Evolutionary conservation across 2,113 vertebrate species (phyloP).

Genomic region (Lanius ludovicianus): DNA sequence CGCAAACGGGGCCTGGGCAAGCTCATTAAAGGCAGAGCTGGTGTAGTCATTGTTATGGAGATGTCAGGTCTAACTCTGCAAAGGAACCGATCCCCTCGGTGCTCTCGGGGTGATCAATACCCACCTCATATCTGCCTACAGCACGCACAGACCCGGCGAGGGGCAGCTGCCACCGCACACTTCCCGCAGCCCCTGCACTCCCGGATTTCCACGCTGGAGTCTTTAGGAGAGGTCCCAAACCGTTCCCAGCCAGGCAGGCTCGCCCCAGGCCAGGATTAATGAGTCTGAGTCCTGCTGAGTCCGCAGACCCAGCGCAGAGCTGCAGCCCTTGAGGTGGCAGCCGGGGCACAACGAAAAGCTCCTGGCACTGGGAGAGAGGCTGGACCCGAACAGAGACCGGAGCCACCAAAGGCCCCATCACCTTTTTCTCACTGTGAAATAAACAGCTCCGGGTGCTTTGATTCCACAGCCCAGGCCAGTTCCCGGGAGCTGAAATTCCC

Average conservation of each 20-base stretch:
- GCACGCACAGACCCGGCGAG: background rate
- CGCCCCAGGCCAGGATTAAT: background rate
- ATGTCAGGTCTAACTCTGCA: slow-evolving; percentile 9
- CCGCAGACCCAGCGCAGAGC: background rate
- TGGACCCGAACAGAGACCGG: accelerated
- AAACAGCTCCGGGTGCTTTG: accelerated
- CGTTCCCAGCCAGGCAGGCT: background rate
- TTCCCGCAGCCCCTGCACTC: background rate
- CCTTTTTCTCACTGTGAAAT: background rate
- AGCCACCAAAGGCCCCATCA: background rate
- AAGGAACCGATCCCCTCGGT: background rate
- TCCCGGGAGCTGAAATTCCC: background rate
- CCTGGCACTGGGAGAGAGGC: background rate
- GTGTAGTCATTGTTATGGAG: background rate
- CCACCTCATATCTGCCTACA: background rate
- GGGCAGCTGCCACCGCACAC: accelerated
- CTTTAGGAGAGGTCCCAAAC: background rate
- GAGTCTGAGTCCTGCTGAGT: background rate
- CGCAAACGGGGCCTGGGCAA: background rate
- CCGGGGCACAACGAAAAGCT: background rate
- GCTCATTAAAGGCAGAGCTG: slow-evolving; percentile 27
- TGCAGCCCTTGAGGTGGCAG: background rate
- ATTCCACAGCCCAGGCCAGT: accelerated
- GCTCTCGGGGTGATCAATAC: slow-evolving; percentile 9
- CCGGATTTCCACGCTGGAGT: background rate